These are phyloP conservation scores for Urocynchramus pylzowi DNA, from an alignment of 2,113 vertebrate genomes.

Conservation along the genomic window DNA sequence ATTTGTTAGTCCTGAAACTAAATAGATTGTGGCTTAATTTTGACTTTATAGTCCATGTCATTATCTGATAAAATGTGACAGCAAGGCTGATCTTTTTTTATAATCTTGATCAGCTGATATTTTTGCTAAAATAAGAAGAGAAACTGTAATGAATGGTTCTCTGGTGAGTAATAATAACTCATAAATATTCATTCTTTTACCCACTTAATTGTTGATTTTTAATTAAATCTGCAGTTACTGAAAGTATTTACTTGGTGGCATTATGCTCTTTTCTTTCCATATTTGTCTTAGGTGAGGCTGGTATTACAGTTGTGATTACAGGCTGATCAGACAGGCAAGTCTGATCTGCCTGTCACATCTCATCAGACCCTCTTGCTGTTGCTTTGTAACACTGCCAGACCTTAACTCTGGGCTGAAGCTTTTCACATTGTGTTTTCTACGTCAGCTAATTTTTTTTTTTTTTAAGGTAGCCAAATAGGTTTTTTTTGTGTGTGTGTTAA, in stretches of 20 bases:
- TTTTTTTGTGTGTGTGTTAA: not conserved
- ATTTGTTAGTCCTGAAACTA: slow-evolving; percentile 29
- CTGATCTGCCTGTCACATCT: not conserved
- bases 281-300: not conserved
- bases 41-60: slow-evolving; percentile 32
- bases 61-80: slow-evolving; percentile 41
- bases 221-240: slow-evolving; percentile 13
- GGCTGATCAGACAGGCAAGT: not conserved
- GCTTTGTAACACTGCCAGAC: not conserved
- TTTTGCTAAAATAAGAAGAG: slow-evolving; percentile 30
- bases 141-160: not conserved
- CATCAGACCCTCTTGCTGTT: slow-evolving; percentile 17
- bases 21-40: slow-evolving; percentile 32
- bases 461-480: not conserved
- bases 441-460: not conserved
- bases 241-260: slow-evolving; percentile 3
- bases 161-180: not conserved
- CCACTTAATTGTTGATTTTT: slow-evolving; percentile 26
- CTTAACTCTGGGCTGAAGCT: not conserved
- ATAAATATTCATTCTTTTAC: slow-evolving; percentile 19
- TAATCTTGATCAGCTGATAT: slow-evolving; percentile 35
- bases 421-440: not conserved
- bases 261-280: not conserved
- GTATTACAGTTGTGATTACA: not conserved
- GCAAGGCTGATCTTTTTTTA: not conserved